phyloP scores from a whole-genome alignment of 2,113 vertebrate genomes.

The Siphamia tubifer region DNA sequence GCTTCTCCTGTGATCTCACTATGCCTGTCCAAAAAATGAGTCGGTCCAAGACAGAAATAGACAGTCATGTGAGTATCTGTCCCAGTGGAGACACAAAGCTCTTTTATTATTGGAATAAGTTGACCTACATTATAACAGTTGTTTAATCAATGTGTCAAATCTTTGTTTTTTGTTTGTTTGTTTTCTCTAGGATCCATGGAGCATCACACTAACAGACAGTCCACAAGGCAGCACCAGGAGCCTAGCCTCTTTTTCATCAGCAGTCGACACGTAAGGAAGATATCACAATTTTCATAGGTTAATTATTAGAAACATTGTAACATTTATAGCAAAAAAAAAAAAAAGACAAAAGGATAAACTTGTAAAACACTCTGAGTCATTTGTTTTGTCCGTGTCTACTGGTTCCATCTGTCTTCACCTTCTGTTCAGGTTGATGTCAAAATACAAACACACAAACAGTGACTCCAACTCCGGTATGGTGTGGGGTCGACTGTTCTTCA shows the following conservation, averaged over 20 bases:
- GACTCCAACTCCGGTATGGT: conserved; percentile 54
- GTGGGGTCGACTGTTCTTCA: conserved; percentile 37
- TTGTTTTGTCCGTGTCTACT: background rate
- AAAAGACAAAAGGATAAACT: background rate
- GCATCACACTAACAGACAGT: conserved; percentile 50
- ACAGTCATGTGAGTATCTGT: conserved; percentile 50
- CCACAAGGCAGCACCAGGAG: conserved; percentile 69
- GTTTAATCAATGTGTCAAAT: background rate
- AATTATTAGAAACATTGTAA: no score
- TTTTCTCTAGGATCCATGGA: conserved; percentile 57
- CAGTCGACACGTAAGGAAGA: conserved; percentile 59
- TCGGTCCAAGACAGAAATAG: conserved; percentile 51
- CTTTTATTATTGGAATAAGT: background rate
- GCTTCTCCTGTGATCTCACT: conserved; percentile 10
- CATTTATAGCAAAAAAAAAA: background rate
- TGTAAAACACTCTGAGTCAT: no score
- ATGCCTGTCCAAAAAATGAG: background rate
- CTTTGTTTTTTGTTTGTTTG: background rate
- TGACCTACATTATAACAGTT: background rate
- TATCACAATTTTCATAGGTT: no score
- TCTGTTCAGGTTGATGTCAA: conserved; percentile 60
- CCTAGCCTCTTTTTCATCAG: conserved; percentile 50
- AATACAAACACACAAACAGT: conserved; percentile 36
- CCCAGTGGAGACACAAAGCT: background rate
- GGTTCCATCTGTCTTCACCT: background rate